A percentile compares a stretch with the other conserved stretches of the same genome.
phyloP scores from a whole-genome alignment of 1,140 invertebrate species.

The Brachionus sp. region DNA sequence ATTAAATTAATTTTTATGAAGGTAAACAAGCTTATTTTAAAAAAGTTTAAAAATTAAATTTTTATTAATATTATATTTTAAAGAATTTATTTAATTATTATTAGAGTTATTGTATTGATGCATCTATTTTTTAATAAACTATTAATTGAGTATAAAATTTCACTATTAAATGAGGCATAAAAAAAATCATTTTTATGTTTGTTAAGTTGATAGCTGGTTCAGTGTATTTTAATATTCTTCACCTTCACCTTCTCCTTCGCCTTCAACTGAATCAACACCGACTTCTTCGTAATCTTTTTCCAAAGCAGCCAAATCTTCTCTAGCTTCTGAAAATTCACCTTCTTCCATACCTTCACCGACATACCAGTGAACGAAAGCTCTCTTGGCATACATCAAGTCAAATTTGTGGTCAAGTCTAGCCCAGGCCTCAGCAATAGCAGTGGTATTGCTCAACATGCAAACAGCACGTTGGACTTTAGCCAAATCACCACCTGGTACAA shows the following conservation, averaged over 20 bases:
- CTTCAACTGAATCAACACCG: slow-evolving; percentile 47
- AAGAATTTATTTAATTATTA: not conserved
- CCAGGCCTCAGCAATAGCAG: slow-evolving; percentile 75
- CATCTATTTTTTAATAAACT: not conserved
- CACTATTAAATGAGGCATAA: not conserved
- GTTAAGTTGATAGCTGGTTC: not conserved
- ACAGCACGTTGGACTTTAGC: slow-evolving; percentile 65
- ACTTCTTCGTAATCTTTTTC: slow-evolving; percentile 50
- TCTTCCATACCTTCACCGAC: slow-evolving; percentile 63
- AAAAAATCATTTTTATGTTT: not conserved
- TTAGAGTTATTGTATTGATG: not conserved
- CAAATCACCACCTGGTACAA: slow-evolving; percentile 70
- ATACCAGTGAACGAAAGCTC: slow-evolving; percentile 50
- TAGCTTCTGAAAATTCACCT: slow-evolving; percentile 55
- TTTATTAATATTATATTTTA: not conserved
- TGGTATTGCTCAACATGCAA: slow-evolving; percentile 76
- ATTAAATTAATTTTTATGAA: too few species aligned
- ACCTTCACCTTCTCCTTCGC: slow-evolving; percentile 46
- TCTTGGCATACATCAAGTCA: slow-evolving; percentile 48
- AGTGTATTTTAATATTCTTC: slow-evolving; percentile 43
- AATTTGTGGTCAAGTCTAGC: slow-evolving; percentile 63
- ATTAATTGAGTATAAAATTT: not conserved
- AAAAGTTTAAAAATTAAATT: too few species aligned
- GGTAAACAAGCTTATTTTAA: too few species aligned
- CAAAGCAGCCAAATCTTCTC: slow-evolving; percentile 50